Evolutionary conservation across 2,888 invertebrate species (phyloP), one percentile per base, ranked within the genome.

Genomic region (Axea sp.): DNA sequence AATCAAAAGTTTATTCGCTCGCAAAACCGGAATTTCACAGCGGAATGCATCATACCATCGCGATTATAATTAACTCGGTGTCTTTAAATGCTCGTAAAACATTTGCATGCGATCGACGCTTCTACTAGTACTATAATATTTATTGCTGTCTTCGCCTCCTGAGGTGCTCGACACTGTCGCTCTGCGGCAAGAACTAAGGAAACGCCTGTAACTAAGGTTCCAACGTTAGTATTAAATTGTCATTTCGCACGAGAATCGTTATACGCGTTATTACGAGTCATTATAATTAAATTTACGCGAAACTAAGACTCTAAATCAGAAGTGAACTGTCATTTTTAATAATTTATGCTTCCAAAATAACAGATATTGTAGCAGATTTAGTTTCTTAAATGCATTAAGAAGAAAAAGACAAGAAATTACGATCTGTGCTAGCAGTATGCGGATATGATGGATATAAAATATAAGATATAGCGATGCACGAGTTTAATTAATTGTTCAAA

Each of bases 21-120:
- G 26, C 1, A 1, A 24, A 5, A 6, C 7, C 24, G 6, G 45
- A 35, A 57, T 41, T 24, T 22, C 22, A 7, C 30, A 1, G 30
- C 12, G 57, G 37, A 60, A 47, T 60, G 60, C 37, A 19, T 28
- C 51, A 33, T 35, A 26, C 14, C 45, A 28, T 14, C 51, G 43
- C 31, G 43, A 39, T 28, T 45, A 55, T 55, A 65, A 55, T 65
- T 45, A 55, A 45, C 60, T 49, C 22, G 37, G 45, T 45, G 45
- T 35, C 37, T 67, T 47, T 47, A 45, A 57, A 49, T 28, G 37
- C 30, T 39, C 47, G 45, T 47, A 55, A 67, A 49, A 43, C 55
- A 8, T 35, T 30, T 33, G 53, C 55, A 55, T 45, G 55, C 55
- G 53, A 65, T 53, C 45, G 55, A 55, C 43, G 59, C 41, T 51